Conservation (phyloP, 2,888 invertebrate genomes). For the Zootermopsis nevadensis region DNA sequence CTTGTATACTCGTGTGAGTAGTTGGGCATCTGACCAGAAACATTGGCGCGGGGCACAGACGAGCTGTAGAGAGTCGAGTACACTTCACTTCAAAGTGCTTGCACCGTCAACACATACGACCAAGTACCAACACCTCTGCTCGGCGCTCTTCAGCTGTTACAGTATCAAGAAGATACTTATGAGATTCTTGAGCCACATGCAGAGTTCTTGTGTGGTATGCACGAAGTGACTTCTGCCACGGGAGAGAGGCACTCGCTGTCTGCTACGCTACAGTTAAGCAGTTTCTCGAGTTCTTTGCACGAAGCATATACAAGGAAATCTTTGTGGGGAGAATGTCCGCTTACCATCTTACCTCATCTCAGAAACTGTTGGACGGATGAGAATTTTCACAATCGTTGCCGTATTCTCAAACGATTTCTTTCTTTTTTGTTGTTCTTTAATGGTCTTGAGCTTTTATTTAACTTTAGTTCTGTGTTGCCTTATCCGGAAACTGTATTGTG, state of each 20-base stretch:
- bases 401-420: neutral
- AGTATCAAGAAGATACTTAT: neutral
- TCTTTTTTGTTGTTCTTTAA: conserved; percentile 3
- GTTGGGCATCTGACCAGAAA: conserved; percentile 10
- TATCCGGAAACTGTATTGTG: neutral
- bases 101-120: neutral
- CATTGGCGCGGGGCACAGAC: neutral
- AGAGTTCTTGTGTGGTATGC: too few species aligned
- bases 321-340: neutral
- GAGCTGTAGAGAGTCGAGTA: neutral
- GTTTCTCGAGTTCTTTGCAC: too few species aligned
- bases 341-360: neutral
- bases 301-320: neutral
- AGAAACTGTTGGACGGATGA: too few species aligned
- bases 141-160: neutral
- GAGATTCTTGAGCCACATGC: neutral
- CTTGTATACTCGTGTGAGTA: neutral
- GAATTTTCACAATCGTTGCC: neutral
- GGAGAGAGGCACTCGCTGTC: too few species aligned
- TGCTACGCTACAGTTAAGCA: too few species aligned
- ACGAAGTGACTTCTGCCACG: too few species aligned
- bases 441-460: neutral
- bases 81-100: conserved; percentile 10
- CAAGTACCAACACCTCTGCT: neutral
- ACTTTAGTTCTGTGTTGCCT: neutral